phyloP scores from a whole-genome alignment of 2,797 vertebrate genomes.

The Macropus fuliginosus region DNA sequence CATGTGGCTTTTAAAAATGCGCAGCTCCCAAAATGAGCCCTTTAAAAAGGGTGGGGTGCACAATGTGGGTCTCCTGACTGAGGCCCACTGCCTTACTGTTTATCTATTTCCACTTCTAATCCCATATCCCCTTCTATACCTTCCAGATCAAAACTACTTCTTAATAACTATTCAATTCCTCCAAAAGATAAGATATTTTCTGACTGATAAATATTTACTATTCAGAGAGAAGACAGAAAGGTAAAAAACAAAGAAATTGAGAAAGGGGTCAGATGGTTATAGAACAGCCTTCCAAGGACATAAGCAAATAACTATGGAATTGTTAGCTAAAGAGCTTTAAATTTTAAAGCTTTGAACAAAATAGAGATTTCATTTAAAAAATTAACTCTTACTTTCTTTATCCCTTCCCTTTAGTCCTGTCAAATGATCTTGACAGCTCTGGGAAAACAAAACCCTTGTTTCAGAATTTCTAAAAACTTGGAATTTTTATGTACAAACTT shows the following conservation, averaged over 20 bases:
- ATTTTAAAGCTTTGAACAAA: conserved; percentile 57
- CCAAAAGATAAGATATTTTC: conserved; percentile 58
- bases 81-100: neutral
- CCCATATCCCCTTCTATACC: neutral
- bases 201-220: conserved; percentile 46
- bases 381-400: conserved; percentile 65
- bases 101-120: conserved; percentile 6
- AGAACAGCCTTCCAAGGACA: conserved; percentile 29
- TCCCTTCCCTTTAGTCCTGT: conserved; percentile 70
- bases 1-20: conserved; percentile 62
- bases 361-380: conserved; percentile 62
- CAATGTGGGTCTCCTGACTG: neutral
- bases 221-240: conserved; percentile 41
- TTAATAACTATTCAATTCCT: conserved; percentile 47
- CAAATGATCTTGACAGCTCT: conserved; percentile 69
- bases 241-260: neutral
- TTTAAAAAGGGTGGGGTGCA: conserved; percentile 18
- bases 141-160: conserved; percentile 44
- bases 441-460: conserved; percentile 76
- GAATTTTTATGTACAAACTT: conserved; percentile 54
- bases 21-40: conserved; percentile 55
- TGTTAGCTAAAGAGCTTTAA: conserved; percentile 54
- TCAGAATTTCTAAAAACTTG: conserved; percentile 59
- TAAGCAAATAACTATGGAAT: conserved; percentile 21
- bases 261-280: neutral